phyloP scores from a whole-genome alignment of 1,140 invertebrate genomes.

The Thaumatotibia leucotreta region DNA sequence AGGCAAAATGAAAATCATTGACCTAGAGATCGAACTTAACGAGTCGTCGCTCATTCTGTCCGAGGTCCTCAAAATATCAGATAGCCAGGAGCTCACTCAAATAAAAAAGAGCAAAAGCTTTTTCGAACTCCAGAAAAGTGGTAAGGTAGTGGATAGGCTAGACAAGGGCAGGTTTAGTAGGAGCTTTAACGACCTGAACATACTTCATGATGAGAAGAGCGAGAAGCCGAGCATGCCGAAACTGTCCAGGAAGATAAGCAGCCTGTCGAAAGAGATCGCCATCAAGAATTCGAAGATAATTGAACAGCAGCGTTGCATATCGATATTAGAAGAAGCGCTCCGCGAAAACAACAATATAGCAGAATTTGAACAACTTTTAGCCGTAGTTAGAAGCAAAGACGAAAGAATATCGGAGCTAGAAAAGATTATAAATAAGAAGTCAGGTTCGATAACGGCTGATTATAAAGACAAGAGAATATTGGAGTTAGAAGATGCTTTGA shows the following conservation, averaged over 20 bases:
- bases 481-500: conserved; percentile 88
- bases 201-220: conserved; percentile 33
- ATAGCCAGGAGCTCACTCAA: conserved; percentile 49
- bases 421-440: conserved; percentile 71
- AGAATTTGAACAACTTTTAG: conserved; percentile 73
- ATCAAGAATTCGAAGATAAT: conserved; percentile 76
- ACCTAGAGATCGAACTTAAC: conserved; percentile 70
- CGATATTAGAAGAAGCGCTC: conserved; percentile 75
- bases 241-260: conserved; percentile 61
- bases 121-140: conserved; percentile 69
- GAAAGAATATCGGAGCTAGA: conserved; percentile 73
- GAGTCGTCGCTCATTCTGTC: conserved; percentile 66
- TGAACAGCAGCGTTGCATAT: conserved; percentile 77
- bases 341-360: conserved; percentile 77
- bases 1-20: conserved; percentile 62
- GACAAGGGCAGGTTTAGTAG: conserved; percentile 59
- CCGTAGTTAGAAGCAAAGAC: conserved; percentile 76
- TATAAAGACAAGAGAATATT: conserved; percentile 79
- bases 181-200: conserved; percentile 56
- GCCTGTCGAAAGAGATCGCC: conserved; percentile 70
- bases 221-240: conserved; percentile 47
- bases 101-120: conserved; percentile 67
- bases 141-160: conserved; percentile 70
- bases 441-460: conserved; percentile 45
- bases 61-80: conserved; percentile 64